Base-by-base conservation (phyloP, 2,113 vertebrate species). In the Rhinichthys klamathensis region DNA sequence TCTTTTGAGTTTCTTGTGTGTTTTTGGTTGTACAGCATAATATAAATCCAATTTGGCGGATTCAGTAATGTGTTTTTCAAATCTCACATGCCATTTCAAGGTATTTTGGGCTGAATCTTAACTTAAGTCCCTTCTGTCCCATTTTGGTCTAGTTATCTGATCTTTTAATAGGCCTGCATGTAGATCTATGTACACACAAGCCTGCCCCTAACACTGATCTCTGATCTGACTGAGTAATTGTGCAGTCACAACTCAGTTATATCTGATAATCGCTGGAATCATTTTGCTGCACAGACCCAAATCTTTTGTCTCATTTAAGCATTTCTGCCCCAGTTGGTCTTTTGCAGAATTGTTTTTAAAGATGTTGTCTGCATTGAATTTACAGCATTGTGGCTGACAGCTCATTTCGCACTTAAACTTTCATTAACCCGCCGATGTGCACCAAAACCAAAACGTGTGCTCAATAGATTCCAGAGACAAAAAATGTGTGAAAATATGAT, bases 21-120 rank as follows among this genome's bases (percentile, higher is more conserved):
- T 84, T 49, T 89, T 84, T 91, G 73, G 79, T 88, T 82, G 65
- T 75, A 77, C 72, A 80, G 80, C 84, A 60, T 74, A 61, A 65
- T 73, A 61, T 58, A 56, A 63, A 79, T 54, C 61, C 5, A 27
- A 67, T 30, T 46, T 10, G 56, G 54, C n/a, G 23, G 60, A 67
- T 81, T 81, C 8, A 32, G 25, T 65, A 2, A 21, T 49, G 15
- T 46, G 44, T 69, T 49, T 69, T 65, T 27, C 4, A 65, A 80
- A 74, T 74, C 70, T 27, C 18, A 16, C 54, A 56, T 77, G 75
- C 58, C 25, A 81, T 21, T 69, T 35, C 25, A n/a, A 32, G 9
- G 23, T 67, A 16, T n/a, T 49, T 79, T 85, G 75, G 79, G 30
- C 83, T 74, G 35, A 80, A 80, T 69, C 82, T 80, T 38, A 74